Conservation (phyloP, 2,797 vertebrate genomes). For the Meda fulgida region DNA sequence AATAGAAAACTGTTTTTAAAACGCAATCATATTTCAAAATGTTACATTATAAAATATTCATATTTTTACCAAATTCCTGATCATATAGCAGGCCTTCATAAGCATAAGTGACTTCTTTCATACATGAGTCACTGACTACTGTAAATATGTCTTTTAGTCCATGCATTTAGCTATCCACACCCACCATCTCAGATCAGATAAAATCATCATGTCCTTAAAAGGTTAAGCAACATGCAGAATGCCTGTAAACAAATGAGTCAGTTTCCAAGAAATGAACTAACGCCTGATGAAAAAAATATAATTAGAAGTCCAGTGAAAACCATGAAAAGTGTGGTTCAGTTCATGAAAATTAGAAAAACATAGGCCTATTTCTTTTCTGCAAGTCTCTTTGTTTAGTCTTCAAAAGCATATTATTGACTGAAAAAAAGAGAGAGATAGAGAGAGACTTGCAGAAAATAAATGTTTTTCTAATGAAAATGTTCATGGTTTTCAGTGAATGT, state of each 20-base stretch:
- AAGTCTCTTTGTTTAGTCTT: neutral
- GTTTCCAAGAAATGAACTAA: conserved; percentile 40
- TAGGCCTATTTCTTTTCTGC: neutral
- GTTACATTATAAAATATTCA: neutral
- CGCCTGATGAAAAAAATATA: neutral
- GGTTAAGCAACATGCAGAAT: conserved; percentile 17
- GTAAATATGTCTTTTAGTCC: conserved; percentile 26
- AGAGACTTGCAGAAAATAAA: neutral
- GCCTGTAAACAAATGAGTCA: conserved; percentile 30
- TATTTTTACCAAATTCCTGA: neutral
- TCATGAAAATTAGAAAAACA: neutral
- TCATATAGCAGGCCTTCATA: neutral
- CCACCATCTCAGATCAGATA: conserved; percentile 46
- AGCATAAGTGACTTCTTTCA: neutral
- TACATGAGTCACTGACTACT: conserved; percentile 10
- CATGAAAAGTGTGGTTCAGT: neutral
- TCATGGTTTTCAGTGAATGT: neutral
- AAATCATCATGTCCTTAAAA: conserved; percentile 37
- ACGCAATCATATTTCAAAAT: neutral
- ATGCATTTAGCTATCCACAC: conserved; percentile 38
- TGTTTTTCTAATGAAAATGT: neutral
- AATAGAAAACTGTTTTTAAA: neutral
- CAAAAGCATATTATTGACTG: neutral
- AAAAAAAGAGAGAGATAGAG: no score
- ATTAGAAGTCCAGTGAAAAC: neutral